phyloP scores from a whole-genome alignment of 2,113 vertebrate species.

The Craseonycteris thonglongyai region DNA sequence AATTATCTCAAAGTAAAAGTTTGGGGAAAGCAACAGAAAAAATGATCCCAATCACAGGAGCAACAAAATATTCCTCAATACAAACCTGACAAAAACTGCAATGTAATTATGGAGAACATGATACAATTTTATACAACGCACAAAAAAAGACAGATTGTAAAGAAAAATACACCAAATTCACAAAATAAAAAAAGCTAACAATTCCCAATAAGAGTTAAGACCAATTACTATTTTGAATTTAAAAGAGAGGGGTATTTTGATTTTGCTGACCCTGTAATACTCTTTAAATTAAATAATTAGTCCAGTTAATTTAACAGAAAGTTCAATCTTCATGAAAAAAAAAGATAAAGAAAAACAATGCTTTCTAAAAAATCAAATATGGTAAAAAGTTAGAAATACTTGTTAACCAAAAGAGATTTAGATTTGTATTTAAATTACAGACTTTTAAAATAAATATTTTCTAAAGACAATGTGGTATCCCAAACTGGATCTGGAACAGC shows the following conservation, averaged over 20 bases:
- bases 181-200: background rate
- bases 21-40: background rate
- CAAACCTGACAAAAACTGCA: background rate
- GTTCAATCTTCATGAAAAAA: background rate
- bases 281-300: background rate
- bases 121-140: background rate
- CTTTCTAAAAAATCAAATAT: background rate
- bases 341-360: background rate
- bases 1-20: background rate
- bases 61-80: background rate
- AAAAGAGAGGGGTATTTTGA: background rate
- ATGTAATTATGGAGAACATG: constrained; percentile 13
- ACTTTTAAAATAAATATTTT: background rate
- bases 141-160: background rate
- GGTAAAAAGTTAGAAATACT: background rate
- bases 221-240: background rate
- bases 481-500: background rate
- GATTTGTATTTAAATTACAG: background rate
- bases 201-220: background rate
- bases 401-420: background rate
- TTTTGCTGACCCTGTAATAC: background rate
- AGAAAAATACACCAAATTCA: background rate
- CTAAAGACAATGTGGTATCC: background rate
- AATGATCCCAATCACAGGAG: background rate
- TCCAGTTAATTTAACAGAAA: background rate